phyloP scores from a whole-genome alignment of 1,140 invertebrate species.

The Aphis craccivora region DNA sequence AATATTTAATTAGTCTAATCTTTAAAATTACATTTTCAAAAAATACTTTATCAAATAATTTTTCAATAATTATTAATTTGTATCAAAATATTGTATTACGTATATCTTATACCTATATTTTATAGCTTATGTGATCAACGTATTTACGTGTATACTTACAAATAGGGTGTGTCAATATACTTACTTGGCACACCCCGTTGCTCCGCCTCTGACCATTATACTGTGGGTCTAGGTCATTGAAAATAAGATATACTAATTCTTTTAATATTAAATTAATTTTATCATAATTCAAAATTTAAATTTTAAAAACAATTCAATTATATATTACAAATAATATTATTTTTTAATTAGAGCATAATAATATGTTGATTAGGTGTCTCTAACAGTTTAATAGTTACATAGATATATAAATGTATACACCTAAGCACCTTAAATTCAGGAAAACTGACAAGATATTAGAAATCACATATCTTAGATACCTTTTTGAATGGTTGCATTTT shows the following conservation, averaged over 20 bases:
- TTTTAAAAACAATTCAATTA: background rate
- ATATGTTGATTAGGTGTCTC: background rate
- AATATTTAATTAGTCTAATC: background rate
- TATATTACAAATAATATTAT: background rate
- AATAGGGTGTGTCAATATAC: constrained; percentile 5
- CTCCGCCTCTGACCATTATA: background rate
- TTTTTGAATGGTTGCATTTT: background rate
- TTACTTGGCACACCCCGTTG: background rate
- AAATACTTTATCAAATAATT: background rate
- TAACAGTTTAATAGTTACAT: too few relatives aligned
- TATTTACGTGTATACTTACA: background rate
- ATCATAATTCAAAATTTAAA: background rate
- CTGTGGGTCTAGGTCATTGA: constrained; percentile 11
- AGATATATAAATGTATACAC: background rate
- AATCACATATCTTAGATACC: too few relatives aligned
- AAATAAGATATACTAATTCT: background rate
- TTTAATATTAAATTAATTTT: background rate
- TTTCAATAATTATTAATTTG: background rate
- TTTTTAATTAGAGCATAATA: background rate
- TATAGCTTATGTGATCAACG: background rate
- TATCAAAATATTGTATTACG: background rate
- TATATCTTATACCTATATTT: background rate
- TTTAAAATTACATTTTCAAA: background rate
- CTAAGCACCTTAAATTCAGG: background rate
- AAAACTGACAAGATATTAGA: too few relatives aligned